Evolutionary conservation across 2,113 vertebrate genomes (phyloP).

Genomic region (Excalfactoria chinensis): DNA sequence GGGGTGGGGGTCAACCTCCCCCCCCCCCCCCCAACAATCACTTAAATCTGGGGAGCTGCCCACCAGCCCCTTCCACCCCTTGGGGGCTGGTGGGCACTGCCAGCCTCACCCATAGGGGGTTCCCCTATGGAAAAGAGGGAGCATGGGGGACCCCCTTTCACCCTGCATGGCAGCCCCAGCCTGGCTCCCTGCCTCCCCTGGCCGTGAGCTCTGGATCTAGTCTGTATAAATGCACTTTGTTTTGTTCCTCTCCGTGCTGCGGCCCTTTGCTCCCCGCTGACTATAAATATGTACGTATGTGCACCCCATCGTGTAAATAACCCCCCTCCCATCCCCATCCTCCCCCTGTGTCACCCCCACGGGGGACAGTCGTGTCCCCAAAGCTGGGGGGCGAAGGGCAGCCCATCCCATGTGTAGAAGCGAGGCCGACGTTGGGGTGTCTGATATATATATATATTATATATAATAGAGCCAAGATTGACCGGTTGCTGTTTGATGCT

Average conservation of each 20-base stretch:
- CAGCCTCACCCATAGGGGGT: background rate
- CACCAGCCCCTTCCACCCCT: background rate
- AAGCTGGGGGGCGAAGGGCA: background rate
- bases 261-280: background rate
- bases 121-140: background rate
- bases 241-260: background rate
- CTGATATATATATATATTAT: constrained; percentile 55
- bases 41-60: background rate
- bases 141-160: background rate
- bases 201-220: background rate
- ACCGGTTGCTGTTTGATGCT: constrained; percentile 61
- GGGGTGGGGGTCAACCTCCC: background rate
- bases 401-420: background rate
- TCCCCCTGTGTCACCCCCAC: background rate
- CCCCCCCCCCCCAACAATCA: no score
- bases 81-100: background rate
- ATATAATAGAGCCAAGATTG: constrained; percentile 67
- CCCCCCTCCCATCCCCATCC: background rate
- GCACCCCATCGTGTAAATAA: constrained; percentile 74
- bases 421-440: constrained; percentile 53
- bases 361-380: background rate
- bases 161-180: constrained; percentile 1
- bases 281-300: constrained; percentile 78
- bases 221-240: constrained; percentile 62
- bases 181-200: background rate